Conservation (phyloP, 1,140 invertebrate species). For the Acromyrmex heyeri region DNA sequence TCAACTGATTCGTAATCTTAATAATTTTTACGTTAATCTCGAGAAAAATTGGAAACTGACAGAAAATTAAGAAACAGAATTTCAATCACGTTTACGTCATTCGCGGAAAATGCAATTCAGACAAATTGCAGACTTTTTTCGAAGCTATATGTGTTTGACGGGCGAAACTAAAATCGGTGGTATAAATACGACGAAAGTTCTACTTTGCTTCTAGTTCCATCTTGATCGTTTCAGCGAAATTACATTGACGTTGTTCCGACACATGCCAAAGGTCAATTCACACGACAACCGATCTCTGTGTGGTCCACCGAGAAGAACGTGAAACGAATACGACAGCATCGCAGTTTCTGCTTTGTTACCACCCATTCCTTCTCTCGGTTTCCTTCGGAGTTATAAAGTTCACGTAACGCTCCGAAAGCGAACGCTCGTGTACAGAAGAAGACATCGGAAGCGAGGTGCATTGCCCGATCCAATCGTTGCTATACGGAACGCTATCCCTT, state of each 20-base stretch:
- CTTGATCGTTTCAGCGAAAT: slow-evolving; percentile 24
- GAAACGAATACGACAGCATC: slow-evolving; percentile 55
- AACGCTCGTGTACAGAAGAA: neutral
- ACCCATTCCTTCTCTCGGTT: slow-evolving; percentile 3
- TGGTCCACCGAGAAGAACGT: slow-evolving; percentile 40
- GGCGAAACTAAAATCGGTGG: neutral
- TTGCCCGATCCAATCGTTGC: slow-evolving; percentile 33
- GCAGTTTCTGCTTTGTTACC: slow-evolving; percentile 12
- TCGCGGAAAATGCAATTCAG: neutral
- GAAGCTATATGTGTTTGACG: neutral
- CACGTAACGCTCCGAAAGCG: slow-evolving; percentile 28
- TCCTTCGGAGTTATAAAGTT: slow-evolving; percentile 68
- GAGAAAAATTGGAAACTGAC: neutral
- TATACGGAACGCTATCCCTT: slow-evolving; percentile 38
- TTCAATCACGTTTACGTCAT: neutral
- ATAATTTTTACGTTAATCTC: neutral
- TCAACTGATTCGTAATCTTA: neutral
- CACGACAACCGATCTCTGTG: slow-evolving; percentile 36
- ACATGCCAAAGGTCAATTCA: slow-evolving; percentile 22
- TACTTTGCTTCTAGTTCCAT: neutral
- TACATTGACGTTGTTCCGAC: slow-evolving; percentile 33
- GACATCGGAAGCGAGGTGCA: slow-evolving; percentile 18
- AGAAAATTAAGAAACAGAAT: neutral
- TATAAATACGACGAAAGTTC: neutral
- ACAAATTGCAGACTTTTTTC: slow-evolving; percentile 11